phyloP scores from a whole-genome alignment of 2,888 invertebrate species.

The Mimas tiliae region DNA sequence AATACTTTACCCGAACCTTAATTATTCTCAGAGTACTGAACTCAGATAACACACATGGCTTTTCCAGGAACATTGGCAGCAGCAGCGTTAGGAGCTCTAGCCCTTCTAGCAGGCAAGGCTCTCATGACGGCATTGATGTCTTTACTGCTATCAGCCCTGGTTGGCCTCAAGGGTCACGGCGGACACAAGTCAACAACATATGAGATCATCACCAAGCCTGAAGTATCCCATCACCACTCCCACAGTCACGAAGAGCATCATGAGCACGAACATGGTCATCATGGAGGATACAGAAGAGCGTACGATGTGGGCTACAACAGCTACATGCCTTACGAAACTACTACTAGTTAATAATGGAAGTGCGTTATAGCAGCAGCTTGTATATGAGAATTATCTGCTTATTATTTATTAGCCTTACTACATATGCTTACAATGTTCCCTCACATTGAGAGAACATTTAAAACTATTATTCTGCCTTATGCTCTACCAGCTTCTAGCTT shows the following conservation, averaged over 20 bases:
- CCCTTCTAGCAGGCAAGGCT: constrained; percentile 92
- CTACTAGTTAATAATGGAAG: constrained; percentile 45
- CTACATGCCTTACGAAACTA: constrained; percentile 74
- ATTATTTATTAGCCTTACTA: background rate
- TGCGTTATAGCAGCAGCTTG: background rate
- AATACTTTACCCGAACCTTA: too few species aligned
- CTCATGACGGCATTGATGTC: constrained; percentile 93
- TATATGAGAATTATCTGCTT: background rate
- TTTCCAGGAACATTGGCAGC: constrained; percentile 87
- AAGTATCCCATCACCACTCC: constrained; percentile 88
- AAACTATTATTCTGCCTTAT: background rate
- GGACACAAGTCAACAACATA: constrained; percentile 91
- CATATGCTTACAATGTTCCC: background rate
- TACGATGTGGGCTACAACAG: constrained; percentile 77
- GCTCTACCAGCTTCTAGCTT: background rate
- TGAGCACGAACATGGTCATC: constrained; percentile 81
- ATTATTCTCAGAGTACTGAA: background rate
- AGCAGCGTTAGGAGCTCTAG: constrained; percentile 89
- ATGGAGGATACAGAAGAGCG: constrained; percentile 83
- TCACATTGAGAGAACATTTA: background rate
- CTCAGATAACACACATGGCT: background rate
- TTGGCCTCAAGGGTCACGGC: constrained; percentile 89
- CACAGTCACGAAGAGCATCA: constrained; percentile 89
- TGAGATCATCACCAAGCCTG: constrained; percentile 93
- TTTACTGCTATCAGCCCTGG: constrained; percentile 89